phyloP scores from a whole-genome alignment of 2,888 invertebrate species.

The Chymomyza caudatula region DNA sequence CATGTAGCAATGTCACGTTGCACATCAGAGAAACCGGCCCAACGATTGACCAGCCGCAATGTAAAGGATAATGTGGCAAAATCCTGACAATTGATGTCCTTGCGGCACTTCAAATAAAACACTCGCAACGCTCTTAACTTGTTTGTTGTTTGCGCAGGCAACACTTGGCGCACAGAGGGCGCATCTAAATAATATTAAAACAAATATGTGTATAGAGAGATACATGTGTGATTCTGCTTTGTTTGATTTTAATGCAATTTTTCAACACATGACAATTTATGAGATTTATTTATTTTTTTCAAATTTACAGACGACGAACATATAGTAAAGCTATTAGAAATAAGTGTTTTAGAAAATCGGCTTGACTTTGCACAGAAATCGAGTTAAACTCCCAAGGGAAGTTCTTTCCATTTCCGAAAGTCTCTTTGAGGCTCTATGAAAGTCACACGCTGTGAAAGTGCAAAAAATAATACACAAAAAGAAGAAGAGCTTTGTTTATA shows the following conservation, averaged over 20 bases:
- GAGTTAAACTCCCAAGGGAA: no score
- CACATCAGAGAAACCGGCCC: conserved; percentile 48
- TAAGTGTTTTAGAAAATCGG: no score
- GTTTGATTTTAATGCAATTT: conserved; percentile 41
- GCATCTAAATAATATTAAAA: conserved; percentile 66
- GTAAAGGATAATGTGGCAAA: conserved; percentile 73
- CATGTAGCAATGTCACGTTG: conserved; percentile 69
- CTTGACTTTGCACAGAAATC: no score
- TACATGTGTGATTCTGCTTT: conserved; percentile 21
- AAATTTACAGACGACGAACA: no score
- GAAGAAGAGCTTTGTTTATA: no score
- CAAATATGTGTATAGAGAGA: background rate
- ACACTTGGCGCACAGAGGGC: conserved; percentile 58
- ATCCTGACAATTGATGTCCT: conserved; percentile 69
- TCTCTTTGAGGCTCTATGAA: no score
- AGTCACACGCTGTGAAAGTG: no score
- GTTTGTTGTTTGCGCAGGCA: conserved; percentile 56
- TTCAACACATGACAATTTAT: conserved; percentile 21
- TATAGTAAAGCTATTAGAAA: no score
- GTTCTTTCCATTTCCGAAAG: no score
- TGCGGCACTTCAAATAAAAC: conserved; percentile 59
- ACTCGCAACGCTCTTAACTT: conserved; percentile 30
- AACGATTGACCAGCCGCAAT: conserved; percentile 43
- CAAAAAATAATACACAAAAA: no score
- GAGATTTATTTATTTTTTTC: background rate